A percentile compares a stretch with the other conserved stretches of the same genome.
phyloP scores from a whole-genome alignment of 1,140 invertebrate species.

The Ips typographus region DNA sequence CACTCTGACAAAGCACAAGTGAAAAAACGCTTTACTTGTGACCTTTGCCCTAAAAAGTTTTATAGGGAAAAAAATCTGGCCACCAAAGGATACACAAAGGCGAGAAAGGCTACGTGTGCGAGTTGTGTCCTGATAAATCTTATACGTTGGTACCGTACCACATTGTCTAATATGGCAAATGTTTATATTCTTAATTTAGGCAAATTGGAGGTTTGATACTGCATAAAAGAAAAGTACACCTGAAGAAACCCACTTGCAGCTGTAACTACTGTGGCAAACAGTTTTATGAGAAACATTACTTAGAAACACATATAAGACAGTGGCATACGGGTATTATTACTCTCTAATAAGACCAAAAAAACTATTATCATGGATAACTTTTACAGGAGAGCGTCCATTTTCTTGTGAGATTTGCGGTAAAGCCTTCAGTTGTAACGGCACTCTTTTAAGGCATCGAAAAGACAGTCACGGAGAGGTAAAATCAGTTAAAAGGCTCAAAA shows the following conservation, averaged over 20 bases:
- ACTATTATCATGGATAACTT: slow-evolving; percentile 7
- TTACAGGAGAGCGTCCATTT: slow-evolving; percentile 27
- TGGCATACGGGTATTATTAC: slow-evolving; percentile 19
- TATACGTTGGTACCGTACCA: slow-evolving; percentile 21
- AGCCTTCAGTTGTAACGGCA: slow-evolving; percentile 32
- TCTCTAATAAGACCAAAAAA: slow-evolving; percentile 3
- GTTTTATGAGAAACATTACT: slow-evolving; percentile 33
- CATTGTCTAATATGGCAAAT: background rate
- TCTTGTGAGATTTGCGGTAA: slow-evolving; percentile 35
- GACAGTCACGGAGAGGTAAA: slow-evolving; percentile 33
- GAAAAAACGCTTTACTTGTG: slow-evolving; percentile 30
- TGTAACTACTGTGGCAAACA: slow-evolving; percentile 35
- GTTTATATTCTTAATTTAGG: slow-evolving; percentile 18
- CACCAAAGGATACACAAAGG: slow-evolving; percentile 30
- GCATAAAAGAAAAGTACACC: slow-evolving; percentile 30
- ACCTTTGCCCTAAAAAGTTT: slow-evolving; percentile 29
- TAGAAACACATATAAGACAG: slow-evolving; percentile 33
- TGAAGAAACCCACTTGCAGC: slow-evolving; percentile 29
- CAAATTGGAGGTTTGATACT: slow-evolving; percentile 33
- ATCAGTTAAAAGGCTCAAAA: background rate
- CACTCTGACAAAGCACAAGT: slow-evolving; percentile 33
- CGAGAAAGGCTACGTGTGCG: slow-evolving; percentile 34
- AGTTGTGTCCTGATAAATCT: slow-evolving; percentile 32
- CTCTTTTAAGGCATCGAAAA: slow-evolving; percentile 31
- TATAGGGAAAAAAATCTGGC: slow-evolving; percentile 31